Percentiles rank a stretch among this genome's conserved stretches.
These are phyloP conservation scores for Seira ritae DNA, from an alignment of 2,888 invertebrate genomes.

Conservation along the genomic window DNA sequence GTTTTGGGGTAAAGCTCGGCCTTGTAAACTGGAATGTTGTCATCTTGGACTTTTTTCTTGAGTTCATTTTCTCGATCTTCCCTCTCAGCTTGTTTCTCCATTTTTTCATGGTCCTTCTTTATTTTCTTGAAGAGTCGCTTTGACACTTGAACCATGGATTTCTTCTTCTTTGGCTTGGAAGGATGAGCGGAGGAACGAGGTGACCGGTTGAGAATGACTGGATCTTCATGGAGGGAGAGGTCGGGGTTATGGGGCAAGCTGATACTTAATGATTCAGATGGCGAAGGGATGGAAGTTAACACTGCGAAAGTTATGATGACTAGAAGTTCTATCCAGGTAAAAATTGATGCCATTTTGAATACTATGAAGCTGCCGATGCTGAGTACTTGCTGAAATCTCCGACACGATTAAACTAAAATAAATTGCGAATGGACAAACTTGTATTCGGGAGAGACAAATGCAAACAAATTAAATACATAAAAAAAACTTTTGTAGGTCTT, in stretches of 20 bases:
- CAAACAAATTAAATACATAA: too few species aligned
- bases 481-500: too few species aligned
- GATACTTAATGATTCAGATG: not conserved
- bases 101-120: not conserved
- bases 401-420: too few species aligned
- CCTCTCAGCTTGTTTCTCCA: conserved; percentile 22
- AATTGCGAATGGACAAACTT: too few species aligned
- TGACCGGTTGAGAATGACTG: not conserved
- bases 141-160: conserved; percentile 10
- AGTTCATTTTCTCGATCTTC: not conserved
- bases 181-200: not conserved
- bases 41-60: not conserved
- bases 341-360: too few species aligned
- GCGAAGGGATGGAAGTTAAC: not conserved
- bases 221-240: not conserved
- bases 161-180: not conserved
- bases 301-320: too few species aligned
- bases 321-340: too few species aligned
- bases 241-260: not conserved
- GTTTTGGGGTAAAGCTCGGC: not conserved
- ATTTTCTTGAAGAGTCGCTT: conserved; percentile 33
- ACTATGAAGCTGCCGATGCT: too few species aligned
- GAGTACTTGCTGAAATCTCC: too few species aligned
- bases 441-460: too few species aligned
- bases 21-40: not conserved